Evolutionary conservation across 2,113 vertebrate genomes (phyloP).

Genomic region (Turdus rufiventris): DNA sequence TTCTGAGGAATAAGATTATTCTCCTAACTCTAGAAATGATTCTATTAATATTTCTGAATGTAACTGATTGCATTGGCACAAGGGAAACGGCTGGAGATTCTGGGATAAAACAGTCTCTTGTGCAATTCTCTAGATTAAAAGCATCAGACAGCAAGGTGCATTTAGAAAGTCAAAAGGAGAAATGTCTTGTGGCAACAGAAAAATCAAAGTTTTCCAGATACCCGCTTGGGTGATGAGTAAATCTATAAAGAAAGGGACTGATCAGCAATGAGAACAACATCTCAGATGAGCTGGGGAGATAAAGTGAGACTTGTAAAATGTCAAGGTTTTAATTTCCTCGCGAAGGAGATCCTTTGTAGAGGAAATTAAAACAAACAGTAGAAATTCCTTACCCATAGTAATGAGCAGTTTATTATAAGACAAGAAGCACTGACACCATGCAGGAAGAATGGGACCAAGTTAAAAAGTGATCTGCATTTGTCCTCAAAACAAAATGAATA

Average conservation of each 20-base stretch:
- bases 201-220: conserved; percentile 24
- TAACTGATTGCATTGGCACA: conserved; percentile 12
- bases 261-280: conserved; percentile 20
- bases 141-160: neutral
- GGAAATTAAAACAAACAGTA: conserved; percentile 63
- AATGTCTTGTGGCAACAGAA: conserved; percentile 32
- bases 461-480: neutral
- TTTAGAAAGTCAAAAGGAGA: conserved; percentile 42
- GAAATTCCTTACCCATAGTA: conserved; percentile 24
- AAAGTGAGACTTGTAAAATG: conserved; percentile 31
- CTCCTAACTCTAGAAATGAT: conserved; percentile 37
- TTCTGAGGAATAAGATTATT: conserved; percentile 31
- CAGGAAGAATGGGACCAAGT: neutral
- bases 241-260: conserved; percentile 3
- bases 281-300: conserved; percentile 40
- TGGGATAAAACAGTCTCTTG: neutral
- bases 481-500: neutral
- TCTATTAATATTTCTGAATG: conserved; percentile 36
- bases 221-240: neutral
- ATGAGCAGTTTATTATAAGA: neutral
- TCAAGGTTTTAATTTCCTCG: conserved; percentile 41
- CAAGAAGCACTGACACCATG: neutral
- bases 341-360: conserved; percentile 17
- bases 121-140: conserved; percentile 19
- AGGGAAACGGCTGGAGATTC: conserved; percentile 24